Evolutionary conservation across 2,888 invertebrate genomes (phyloP).

Genomic region (Villa cingulata): DNA sequence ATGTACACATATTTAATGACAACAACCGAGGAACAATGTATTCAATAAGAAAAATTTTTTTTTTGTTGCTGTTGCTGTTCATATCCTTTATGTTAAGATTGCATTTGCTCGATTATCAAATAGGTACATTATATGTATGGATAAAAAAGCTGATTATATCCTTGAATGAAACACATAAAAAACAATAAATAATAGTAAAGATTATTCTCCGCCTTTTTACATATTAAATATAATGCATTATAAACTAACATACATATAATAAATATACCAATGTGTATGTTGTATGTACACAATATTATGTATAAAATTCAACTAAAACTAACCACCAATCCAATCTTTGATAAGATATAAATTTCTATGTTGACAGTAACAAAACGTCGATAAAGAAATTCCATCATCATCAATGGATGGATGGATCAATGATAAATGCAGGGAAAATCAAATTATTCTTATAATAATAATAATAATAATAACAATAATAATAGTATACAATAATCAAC

Average conservation of each 20-base stretch:
- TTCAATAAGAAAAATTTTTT: neutral
- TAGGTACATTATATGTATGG: neutral
- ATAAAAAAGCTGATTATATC: no score
- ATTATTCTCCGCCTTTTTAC: neutral
- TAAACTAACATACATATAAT: no score
- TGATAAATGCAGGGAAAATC: slow-evolving; percentile 12
- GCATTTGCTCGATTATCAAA: neutral
- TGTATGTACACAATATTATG: no score
- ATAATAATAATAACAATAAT: no score
- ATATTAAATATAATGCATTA: neutral
- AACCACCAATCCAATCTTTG: neutral
- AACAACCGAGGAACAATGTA: slow-evolving; percentile 5
- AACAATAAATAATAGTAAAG: no score
- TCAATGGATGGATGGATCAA: no score
- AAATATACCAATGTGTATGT: no score
- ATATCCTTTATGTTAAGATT: neutral
- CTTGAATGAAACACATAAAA: no score
- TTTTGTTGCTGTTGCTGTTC: neutral
- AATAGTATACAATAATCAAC: neutral
- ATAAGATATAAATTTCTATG: slow-evolving; percentile 12
- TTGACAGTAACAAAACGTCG: slow-evolving; percentile 12
- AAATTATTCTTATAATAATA: no score
- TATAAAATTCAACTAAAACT: neutral
- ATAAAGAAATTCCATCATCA: slow-evolving; percentile 10
- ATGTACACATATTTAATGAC: slow-evolving; percentile 13